Evolutionary conservation across 2,888 invertebrate genomes (phyloP).

Genomic region (Synanthedon tipuliformis): DNA sequence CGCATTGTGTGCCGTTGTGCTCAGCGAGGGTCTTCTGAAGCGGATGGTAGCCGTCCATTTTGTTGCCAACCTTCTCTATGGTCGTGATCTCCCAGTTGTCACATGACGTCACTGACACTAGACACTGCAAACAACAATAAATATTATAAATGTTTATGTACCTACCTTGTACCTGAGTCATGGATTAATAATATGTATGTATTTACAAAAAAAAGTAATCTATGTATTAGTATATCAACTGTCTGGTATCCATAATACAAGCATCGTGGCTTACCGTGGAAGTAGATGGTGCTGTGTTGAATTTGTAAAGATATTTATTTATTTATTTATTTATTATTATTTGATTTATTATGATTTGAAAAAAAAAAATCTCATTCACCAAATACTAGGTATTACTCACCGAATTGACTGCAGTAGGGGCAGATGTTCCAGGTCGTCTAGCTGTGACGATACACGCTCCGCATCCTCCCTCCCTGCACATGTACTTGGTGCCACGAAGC

Average conservation of each 20-base stretch:
- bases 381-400: background rate
- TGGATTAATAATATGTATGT: too few relatives aligned
- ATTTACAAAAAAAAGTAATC: too few relatives aligned
- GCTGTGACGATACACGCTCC: background rate
- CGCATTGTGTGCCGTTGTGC: conserved; percentile 76
- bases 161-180: too few relatives aligned
- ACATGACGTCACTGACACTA: conserved; percentile 71
- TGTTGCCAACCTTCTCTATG: conserved; percentile 76
- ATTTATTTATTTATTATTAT: too few relatives aligned
- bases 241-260: too few relatives aligned
- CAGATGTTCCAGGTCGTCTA: background rate
- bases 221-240: too few relatives aligned
- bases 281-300: too few relatives aligned
- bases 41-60: conserved; percentile 72
- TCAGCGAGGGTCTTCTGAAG: conserved; percentile 72
- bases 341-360: too few relatives aligned
- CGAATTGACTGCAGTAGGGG: background rate
- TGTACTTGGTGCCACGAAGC: background rate
- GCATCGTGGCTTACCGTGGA: too few relatives aligned
- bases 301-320: too few relatives aligned
- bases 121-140: conserved; percentile 66
- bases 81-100: conserved; percentile 75
- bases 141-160: too few relatives aligned
- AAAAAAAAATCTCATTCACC: too few relatives aligned
- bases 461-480: background rate